phyloP scores from a whole-genome alignment of 2,797 vertebrate species.

The Hoplostethus mediterraneus region DNA sequence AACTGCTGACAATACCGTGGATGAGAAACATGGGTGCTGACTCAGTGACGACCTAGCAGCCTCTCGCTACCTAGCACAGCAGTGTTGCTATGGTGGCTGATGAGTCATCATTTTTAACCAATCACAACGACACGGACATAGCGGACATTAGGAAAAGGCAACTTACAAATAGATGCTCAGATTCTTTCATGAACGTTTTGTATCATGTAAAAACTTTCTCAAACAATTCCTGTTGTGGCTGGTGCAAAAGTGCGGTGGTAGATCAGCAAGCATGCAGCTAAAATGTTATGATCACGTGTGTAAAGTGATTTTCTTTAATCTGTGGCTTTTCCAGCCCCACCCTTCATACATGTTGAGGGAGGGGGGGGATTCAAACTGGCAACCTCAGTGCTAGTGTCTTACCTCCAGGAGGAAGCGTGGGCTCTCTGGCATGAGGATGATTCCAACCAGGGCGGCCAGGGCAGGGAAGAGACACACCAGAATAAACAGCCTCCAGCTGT shows the following conservation, averaged over 20 bases:
- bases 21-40: slow-evolving; percentile 53
- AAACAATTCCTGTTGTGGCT: too few species aligned
- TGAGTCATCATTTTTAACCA: slow-evolving; percentile 64
- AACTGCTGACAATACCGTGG: slow-evolving; percentile 63
- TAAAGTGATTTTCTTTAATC: too few species aligned
- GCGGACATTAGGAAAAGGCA: background rate
- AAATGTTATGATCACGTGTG: too few species aligned
- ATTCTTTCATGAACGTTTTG: too few species aligned
- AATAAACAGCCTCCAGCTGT: slow-evolving; percentile 97
- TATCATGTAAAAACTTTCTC: too few species aligned
- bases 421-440: slow-evolving; percentile 97
- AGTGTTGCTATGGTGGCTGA: slow-evolving; percentile 56
- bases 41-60: slow-evolving; percentile 66
- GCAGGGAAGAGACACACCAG: slow-evolving; percentile 93
- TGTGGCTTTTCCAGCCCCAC: too few species aligned
- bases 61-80: slow-evolving; percentile 72
- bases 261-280: too few species aligned
- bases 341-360: too few species aligned
- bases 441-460: slow-evolving; percentile 88
- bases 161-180: too few species aligned
- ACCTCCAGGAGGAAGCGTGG: slow-evolving; percentile 98
- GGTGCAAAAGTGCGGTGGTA: too few species aligned
- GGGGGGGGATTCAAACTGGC: too few species aligned
- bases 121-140: slow-evolving; percentile 32
- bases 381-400: slow-evolving; percentile 52